These are phyloP conservation scores for Tamias sibiricus DNA, from an alignment of 2,113 vertebrate genomes.

Conservation along the genomic window DNA sequence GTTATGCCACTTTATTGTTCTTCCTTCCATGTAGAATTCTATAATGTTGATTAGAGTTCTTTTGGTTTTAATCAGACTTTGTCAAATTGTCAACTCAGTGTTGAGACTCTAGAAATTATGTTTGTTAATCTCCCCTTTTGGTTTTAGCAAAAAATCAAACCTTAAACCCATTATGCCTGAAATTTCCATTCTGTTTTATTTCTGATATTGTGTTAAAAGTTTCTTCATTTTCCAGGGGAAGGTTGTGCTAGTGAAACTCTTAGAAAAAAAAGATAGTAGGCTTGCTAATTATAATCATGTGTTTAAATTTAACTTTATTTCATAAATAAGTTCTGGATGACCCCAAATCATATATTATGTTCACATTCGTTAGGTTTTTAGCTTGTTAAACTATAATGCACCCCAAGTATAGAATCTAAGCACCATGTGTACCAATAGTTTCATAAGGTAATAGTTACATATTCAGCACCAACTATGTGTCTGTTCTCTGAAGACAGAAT, in stretches of 20 bases:
- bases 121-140: neutral
- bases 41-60: neutral
- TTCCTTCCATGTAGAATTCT: conserved; percentile 6
- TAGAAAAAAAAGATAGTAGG: neutral
- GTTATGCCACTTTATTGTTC: neutral
- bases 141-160: conserved; percentile 13
- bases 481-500: neutral
- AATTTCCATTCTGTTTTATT: conserved; percentile 2
- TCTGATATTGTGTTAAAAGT: neutral
- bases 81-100: neutral
- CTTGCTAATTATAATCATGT: conserved; percentile 8
- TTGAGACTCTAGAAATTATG: neutral
- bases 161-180: neutral
- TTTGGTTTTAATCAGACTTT: conserved; percentile 4
- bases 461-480: neutral
- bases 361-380: neutral
- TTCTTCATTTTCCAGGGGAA: neutral
- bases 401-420: conserved; percentile 32
- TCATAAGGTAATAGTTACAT: neutral
- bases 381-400: neutral
- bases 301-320: conserved; percentile 13
- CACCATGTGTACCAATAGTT: neutral
- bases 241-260: conserved; percentile 15
- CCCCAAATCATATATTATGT: neutral
- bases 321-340: neutral